A percentile compares a stretch with the other conserved stretches of the same genome.
Evolutionary conservation across 1,140 invertebrate genomes (phyloP).

Genomic region (Aphelinus atriplicis): DNA sequence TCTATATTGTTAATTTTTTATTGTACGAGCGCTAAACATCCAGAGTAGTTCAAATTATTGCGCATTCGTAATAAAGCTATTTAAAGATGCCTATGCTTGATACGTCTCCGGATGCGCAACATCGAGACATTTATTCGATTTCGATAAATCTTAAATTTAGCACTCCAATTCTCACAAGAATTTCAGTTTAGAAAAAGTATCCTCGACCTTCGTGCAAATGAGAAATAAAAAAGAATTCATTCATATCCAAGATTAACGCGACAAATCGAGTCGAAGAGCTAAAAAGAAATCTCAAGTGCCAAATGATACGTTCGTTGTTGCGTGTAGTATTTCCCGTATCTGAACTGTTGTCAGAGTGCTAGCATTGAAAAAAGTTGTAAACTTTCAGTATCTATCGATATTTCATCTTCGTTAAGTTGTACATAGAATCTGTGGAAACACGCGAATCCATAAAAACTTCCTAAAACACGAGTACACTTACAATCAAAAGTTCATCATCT

Average conservation of each 20-base stretch:
- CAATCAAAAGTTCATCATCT: background rate
- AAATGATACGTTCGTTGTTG: constrained; percentile 29
- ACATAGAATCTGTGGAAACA: background rate
- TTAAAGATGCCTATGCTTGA: constrained; percentile 30
- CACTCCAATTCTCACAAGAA: constrained; percentile 10
- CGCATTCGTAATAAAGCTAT: constrained; percentile 34
- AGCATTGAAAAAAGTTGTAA: background rate
- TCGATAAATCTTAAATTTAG: constrained; percentile 1
- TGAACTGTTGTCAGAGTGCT: background rate
- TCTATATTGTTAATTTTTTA: constrained; percentile 21
- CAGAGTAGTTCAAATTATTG: constrained; percentile 37
- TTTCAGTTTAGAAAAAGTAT: background rate
- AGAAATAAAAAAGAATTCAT: background rate
- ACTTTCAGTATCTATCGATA: background rate
- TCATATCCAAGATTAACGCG: too few species aligned
- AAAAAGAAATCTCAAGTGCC: background rate
- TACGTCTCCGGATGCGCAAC: constrained; percentile 11
- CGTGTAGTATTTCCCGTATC: constrained; percentile 4
- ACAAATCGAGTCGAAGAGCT: background rate
- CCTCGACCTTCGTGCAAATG: background rate
- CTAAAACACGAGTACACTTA: background rate
- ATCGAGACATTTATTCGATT: constrained; percentile 1
- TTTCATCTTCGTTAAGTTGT: constrained; percentile 14
- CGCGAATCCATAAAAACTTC: background rate
- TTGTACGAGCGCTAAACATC: constrained; percentile 25